A percentile compares a stretch with the other conserved stretches of the same genome.
These are phyloP conservation scores for Micrastur ruficollis DNA, from an alignment of 2,797 vertebrate genomes.

Conservation along the genomic window DNA sequence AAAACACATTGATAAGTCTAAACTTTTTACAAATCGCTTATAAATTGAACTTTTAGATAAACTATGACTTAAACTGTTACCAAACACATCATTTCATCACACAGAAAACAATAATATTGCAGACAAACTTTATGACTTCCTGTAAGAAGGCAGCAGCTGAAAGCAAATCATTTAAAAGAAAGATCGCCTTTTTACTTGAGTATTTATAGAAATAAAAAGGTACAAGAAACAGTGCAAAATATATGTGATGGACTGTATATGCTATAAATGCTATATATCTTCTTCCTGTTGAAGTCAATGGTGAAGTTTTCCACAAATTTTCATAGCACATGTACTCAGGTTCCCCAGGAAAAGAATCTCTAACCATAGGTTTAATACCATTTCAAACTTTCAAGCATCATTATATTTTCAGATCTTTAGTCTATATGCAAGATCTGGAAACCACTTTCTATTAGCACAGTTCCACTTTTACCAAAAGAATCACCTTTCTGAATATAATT, in stretches of 20 bases:
- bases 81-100: neutral
- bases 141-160: neutral
- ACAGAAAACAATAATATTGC: neutral
- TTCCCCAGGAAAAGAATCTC: neutral
- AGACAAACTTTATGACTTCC: neutral
- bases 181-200: neutral
- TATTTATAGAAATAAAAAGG: neutral
- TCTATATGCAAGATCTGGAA: neutral
- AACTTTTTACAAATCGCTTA: neutral
- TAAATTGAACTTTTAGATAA: neutral
- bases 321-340: accelerated
- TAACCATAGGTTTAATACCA: neutral
- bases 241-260: neutral
- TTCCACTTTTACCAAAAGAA: neutral
- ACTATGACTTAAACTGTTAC: neutral
- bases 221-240: neutral
- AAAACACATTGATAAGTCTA: neutral
- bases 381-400: neutral
- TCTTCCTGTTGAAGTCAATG: neutral
- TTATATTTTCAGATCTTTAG: neutral
- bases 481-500: neutral
- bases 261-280: neutral
- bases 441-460: neutral
- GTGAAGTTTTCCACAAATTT: neutral
- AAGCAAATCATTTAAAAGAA: neutral